Percentiles rank a stretch among this genome's conserved stretches.
phyloP scores from a whole-genome alignment of 2,888 invertebrate genomes.

The Drosophila fungiperda region DNA sequence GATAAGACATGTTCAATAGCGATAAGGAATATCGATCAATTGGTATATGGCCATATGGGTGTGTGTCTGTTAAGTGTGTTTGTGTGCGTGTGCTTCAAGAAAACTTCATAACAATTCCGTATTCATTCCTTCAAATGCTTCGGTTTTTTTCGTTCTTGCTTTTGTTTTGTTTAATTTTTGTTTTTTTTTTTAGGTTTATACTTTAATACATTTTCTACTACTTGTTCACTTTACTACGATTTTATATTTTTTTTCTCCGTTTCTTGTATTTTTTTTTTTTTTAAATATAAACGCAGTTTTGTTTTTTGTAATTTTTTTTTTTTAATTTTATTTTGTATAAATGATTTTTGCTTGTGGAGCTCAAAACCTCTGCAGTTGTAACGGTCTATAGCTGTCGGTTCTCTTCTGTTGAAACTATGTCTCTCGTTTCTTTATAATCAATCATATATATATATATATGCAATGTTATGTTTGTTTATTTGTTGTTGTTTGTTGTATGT shows the following conservation, averaged over 20 bases:
- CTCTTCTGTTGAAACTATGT: conserved; percentile 68
- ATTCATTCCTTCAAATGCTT: conserved; percentile 18
- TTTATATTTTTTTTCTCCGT: conserved; percentile 26
- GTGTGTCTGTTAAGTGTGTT: conserved; percentile 13
- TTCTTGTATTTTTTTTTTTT: conserved; percentile 17
- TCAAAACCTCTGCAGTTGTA: conserved; percentile 65
- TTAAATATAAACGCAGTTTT: conserved; percentile 73
- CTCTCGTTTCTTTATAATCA: conserved; percentile 60
- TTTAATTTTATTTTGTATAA: conserved; percentile 68
- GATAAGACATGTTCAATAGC: conserved; percentile 43
- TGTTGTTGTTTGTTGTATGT: conserved; percentile 35
- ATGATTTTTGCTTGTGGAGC: conserved; percentile 73
- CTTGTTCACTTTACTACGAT: conserved; percentile 45
- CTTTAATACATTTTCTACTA: conserved; percentile 57
- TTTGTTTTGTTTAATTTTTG: background rate
- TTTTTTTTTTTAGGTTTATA: conserved; percentile 17
- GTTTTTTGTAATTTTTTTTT: conserved; percentile 43
- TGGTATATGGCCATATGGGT: conserved; percentile 38
- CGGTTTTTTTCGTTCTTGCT: conserved; percentile 9
- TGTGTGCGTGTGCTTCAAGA: conserved; percentile 36
- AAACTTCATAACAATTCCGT: conserved; percentile 34
- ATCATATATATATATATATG: conserved; percentile 60
- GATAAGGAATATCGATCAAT: conserved; percentile 51
- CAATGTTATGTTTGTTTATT: conserved; percentile 45
- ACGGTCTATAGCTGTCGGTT: conserved; percentile 62